Evolutionary conservation across 2,888 invertebrate genomes (phyloP).

Genomic region (Nymphalis c-album): DNA sequence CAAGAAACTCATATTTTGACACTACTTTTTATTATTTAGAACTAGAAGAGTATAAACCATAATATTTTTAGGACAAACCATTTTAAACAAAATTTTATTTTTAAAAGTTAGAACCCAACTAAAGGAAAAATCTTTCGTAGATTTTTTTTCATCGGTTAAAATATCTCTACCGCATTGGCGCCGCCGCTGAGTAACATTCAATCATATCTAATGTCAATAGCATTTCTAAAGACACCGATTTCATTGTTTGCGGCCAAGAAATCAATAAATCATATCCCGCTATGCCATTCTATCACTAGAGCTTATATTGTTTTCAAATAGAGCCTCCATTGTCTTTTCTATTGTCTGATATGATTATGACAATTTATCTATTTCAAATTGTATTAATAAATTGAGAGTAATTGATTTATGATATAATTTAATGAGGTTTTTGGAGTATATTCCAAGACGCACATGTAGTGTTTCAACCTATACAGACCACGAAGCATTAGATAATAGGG

Average conservation of each 20-base stretch:
- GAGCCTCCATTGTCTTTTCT: constrained; percentile 47
- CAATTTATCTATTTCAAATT: constrained; percentile 28
- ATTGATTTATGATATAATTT: constrained; percentile 10
- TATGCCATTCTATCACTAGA: constrained; percentile 39
- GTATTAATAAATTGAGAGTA: constrained; percentile 17
- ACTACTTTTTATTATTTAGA: no score
- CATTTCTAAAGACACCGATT: constrained; percentile 46
- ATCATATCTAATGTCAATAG: constrained; percentile 50
- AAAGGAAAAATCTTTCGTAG: no score
- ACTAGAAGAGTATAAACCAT: no score
- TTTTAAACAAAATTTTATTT: no score
- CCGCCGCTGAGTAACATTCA: constrained; percentile 44
- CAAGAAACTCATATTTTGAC: no score
- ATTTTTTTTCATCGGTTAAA: neutral
- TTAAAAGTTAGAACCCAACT: no score
- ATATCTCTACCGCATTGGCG: constrained; percentile 4
- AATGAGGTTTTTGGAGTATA: no score
- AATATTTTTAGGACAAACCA: no score
- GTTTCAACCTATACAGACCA: no score
- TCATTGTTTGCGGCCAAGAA: constrained; percentile 48
- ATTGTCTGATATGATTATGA: constrained; percentile 33
- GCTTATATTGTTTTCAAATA: constrained; percentile 61
- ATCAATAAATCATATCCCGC: constrained; percentile 55
- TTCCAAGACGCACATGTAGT: no score
- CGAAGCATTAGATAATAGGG: no score